Base-by-base conservation (phyloP, 2,797 vertebrate genomes). In the Eidolon dupreanum region DNA sequence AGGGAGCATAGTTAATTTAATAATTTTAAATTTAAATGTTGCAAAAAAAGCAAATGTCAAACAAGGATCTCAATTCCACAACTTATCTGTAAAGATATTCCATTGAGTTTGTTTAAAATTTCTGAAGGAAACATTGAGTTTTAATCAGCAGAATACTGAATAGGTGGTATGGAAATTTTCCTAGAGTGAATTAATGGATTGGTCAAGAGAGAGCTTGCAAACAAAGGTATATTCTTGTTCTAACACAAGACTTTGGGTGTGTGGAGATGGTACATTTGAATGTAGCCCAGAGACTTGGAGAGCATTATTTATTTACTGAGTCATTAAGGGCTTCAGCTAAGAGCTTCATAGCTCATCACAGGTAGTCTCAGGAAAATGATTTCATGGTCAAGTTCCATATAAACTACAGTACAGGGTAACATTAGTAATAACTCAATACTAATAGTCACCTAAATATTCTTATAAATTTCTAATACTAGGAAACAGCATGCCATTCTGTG, bases 21-120 rank as follows among this genome's bases (percentile, higher is more conserved):
- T 55, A 13, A 84, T 68, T 61, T 87, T 57, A 55, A 86, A 20
- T 90, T 79, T 84, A 87, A 92, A 84, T 53, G 41, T 20, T 93
- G 4, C 61, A 66, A 70, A 51, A 81, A 84, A 22, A 85, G n/a
- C 26, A 84, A 74, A 51, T 8, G 24, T 82, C 65, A 88, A 75
- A 74, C 4, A 82, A 51, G 4, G 38, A 93, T 61, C 12, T 3
- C 3, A 79, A 51, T 49, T 83, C 28, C 22, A 65, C 22, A 74
- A 90, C 95, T 46, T 38, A 85, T 82, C 46, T 74, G 2, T 46
- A 70, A 82, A 84, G 10, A 43, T 83, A 73, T 33, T 77, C 90
- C 24, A 82, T 20, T 57, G 28, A 91, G 20, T 74, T 82, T 20
- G 88, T 78, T 93, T 65, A 85, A 82, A 63, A 49, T 88, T 88